A percentile compares a stretch with the other conserved stretches of the same genome.
phyloP scores from a whole-genome alignment of 2,113 vertebrate species.

The Himantopus leucocephalus region DNA sequence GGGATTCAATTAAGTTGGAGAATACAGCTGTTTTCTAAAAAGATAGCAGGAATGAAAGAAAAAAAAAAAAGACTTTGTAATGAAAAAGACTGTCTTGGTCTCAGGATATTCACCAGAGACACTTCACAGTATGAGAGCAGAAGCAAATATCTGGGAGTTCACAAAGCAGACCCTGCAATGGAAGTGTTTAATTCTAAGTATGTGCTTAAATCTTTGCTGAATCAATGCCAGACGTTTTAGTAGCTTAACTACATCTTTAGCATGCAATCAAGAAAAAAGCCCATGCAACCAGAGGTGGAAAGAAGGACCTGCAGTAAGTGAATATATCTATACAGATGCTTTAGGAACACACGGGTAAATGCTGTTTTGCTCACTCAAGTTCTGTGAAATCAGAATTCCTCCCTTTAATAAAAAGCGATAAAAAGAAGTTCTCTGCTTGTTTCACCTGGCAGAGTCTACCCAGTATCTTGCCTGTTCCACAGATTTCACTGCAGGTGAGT shows the following conservation, averaged over 20 bases:
- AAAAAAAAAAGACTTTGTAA: neutral
- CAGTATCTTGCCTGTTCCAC: neutral
- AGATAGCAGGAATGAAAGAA: neutral
- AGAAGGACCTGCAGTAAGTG: neutral
- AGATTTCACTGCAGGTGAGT: neutral
- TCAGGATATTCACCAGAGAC: constrained; percentile 11
- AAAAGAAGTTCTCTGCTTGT: neutral
- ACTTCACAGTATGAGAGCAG: neutral
- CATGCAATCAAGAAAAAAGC: neutral
- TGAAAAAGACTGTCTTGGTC: neutral
- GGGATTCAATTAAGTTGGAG: constrained; percentile 27
- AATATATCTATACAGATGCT: neutral
- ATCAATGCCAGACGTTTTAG: neutral
- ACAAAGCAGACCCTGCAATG: neutral
- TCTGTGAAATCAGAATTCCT: neutral
- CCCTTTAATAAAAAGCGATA: neutral
- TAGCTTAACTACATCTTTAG: neutral
- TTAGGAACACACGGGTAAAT: neutral
- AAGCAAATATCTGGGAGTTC: constrained; percentile 1
- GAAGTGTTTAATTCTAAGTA: constrained; percentile 37
- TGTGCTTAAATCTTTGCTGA: constrained; percentile 4
- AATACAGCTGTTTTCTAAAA: constrained; percentile 35
- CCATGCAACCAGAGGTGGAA: neutral
- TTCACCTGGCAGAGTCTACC: neutral
- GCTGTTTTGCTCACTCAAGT: neutral